These are phyloP conservation scores for Ctenodactylus gundi DNA, from an alignment of 2,113 vertebrate genomes.

Conservation along the genomic window DNA sequence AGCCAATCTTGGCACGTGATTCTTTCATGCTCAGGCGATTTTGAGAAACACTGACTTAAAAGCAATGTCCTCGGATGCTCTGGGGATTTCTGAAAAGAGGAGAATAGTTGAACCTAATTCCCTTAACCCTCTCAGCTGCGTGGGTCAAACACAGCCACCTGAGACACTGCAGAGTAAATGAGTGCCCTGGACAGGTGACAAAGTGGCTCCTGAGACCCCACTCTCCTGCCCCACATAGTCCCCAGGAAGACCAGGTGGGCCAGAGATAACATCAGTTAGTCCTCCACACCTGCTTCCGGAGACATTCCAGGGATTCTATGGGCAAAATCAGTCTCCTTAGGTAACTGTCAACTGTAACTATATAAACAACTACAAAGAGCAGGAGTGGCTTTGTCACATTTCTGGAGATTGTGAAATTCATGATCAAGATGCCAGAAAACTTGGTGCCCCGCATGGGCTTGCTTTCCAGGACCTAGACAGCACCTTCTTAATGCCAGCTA, in stretches of 20 bases:
- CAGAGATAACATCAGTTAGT: not conserved
- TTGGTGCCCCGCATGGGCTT: not conserved
- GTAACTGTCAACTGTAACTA: too few relatives aligned
- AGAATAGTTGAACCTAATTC: not conserved
- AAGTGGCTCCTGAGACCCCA: not conserved
- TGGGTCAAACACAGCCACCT: not conserved
- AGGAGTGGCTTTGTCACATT: not conserved
- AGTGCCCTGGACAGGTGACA: not conserved
- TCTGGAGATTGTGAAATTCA: not conserved
- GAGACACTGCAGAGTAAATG: not conserved
- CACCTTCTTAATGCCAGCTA: too few relatives aligned
- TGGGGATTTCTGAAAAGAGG: not conserved
- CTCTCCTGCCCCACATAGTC: not conserved
- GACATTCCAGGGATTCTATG: not conserved
- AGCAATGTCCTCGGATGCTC: not conserved
- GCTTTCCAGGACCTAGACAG: not conserved
- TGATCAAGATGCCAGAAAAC: not conserved
- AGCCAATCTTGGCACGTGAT: not conserved
- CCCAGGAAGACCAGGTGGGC: not conserved
- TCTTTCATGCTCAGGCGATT: not conserved
- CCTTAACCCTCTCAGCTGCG: not conserved
- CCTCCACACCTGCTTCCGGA: not conserved
- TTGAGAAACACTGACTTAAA: not conserved
- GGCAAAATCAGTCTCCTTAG: not conserved
- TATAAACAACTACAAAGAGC: too few relatives aligned